A percentile compares a stretch with the other conserved stretches of the same genome.
phyloP scores from a whole-genome alignment of 2,888 invertebrate species.

The Ferrisia virgata region DNA sequence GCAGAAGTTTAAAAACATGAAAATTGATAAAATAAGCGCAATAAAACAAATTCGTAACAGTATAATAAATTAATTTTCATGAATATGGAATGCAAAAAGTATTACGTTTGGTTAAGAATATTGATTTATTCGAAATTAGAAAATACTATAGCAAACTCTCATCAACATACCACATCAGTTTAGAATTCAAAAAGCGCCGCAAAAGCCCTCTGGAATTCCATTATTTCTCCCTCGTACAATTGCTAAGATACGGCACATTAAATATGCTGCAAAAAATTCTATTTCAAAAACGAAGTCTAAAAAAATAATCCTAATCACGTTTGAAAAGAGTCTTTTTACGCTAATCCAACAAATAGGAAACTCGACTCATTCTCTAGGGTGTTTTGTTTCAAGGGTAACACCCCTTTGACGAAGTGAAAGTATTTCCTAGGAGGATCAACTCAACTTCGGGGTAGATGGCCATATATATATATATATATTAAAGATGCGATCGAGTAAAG shows the following conservation, averaged over 20 bases:
- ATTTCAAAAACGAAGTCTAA: background rate
- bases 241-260: background rate
- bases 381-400: background rate
- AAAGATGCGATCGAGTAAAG: background rate
- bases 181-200: too few relatives aligned
- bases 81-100: too few relatives aligned
- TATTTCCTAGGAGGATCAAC: background rate
- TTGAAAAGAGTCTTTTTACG: background rate
- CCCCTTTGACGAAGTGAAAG: background rate
- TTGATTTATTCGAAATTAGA: too few relatives aligned
- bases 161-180: too few relatives aligned
- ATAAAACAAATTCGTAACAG: too few relatives aligned
- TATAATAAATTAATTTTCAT: too few relatives aligned
- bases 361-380: background rate
- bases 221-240: background rate
- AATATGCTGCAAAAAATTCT: background rate
- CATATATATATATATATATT: too few relatives aligned
- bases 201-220: too few relatives aligned
- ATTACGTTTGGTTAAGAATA: too few relatives aligned
- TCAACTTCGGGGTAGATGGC: background rate
- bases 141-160: too few relatives aligned
- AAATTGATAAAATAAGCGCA: background rate
- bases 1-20: background rate
- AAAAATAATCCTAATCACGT: background rate
- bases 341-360: background rate